Evolutionary conservation across 2,888 invertebrate species (phyloP).

Genomic region (Drosophila meridionalis): DNA sequence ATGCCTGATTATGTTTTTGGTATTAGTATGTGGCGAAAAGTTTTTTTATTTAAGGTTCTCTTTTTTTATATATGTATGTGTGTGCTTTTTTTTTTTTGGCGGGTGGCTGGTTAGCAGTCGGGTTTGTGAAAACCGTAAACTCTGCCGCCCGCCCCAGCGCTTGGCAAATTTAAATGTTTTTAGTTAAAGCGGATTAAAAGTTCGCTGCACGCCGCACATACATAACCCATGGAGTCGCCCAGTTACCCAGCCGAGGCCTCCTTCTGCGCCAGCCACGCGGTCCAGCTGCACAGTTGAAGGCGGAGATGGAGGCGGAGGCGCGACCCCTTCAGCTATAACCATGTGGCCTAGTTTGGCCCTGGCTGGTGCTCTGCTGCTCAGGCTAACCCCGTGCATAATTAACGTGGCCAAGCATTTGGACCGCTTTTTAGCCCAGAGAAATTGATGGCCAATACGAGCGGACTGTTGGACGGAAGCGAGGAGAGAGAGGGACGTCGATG

Average conservation of each 20-base stretch:
- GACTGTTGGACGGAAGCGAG: neutral
- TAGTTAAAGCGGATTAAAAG: conserved; percentile 81
- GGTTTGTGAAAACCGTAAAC: conserved; percentile 23
- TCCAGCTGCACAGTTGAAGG: conserved; percentile 26
- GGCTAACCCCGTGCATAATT: conserved; percentile 70
- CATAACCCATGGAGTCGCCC: conserved; percentile 69
- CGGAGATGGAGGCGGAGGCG: neutral
- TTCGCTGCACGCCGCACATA: conserved; percentile 81
- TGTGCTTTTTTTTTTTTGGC: conserved; percentile 19
- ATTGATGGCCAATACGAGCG: conserved; percentile 66
- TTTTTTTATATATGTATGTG: conserved; percentile 23
- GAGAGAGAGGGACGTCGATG: neutral
- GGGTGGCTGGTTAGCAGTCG: conserved; percentile 44
- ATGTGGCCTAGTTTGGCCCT: conserved; percentile 78
- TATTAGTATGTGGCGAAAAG: conserved; percentile 55
- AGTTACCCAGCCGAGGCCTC: conserved; percentile 16
- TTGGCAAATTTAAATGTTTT: conserved; percentile 79
- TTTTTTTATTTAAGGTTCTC: conserved; percentile 50
- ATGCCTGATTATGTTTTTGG: conserved; percentile 32
- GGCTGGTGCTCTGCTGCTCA: conserved; percentile 48
- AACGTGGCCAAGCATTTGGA: conserved; percentile 67
- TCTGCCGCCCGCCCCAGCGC: conserved; percentile 14
- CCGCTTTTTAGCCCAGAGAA: conserved; percentile 59
- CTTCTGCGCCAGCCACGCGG: conserved; percentile 24
- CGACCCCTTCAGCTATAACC: conserved; percentile 40